Evolutionary conservation across 2,888 invertebrate species (phyloP).

Genomic region (Maniola hyperantus): DNA sequence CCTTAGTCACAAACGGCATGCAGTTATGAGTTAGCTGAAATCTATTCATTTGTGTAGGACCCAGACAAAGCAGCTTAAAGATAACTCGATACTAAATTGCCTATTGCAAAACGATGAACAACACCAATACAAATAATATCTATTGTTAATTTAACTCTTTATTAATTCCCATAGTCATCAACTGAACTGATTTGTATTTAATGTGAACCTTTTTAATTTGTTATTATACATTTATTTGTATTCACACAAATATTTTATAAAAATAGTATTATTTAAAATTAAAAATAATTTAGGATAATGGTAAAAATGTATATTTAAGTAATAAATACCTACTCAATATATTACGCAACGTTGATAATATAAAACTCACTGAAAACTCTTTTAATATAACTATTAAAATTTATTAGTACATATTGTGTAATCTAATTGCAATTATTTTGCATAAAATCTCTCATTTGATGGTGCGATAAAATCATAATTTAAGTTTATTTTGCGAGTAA

Average conservation of each 20-base stretch:
- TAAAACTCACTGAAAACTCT: too few species aligned
- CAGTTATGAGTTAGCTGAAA: constrained; percentile 46
- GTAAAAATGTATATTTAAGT: too few species aligned
- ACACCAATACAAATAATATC: constrained; percentile 8
- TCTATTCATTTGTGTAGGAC: constrained; percentile 52
- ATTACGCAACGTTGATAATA: too few species aligned
- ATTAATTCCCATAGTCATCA: constrained; percentile 8
- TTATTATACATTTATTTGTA: neutral
- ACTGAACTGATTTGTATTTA: constrained; percentile 5
- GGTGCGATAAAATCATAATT: too few species aligned
- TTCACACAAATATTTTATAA: neutral
- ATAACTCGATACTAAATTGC: constrained; percentile 62
- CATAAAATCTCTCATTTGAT: neutral
- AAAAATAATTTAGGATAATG: too few species aligned
- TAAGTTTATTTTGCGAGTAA: neutral
- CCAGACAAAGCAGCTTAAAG: constrained; percentile 75
- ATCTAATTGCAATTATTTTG: neutral
- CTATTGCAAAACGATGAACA: constrained; percentile 38
- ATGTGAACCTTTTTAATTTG: neutral
- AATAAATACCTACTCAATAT: too few species aligned
- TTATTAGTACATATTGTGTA: too few species aligned
- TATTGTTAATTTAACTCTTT: constrained; percentile 15
- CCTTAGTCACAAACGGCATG: constrained; percentile 10
- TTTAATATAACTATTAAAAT: too few species aligned
- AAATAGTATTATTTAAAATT: neutral